A percentile compares a stretch with the other conserved stretches of the same genome.
These are phyloP conservation scores for Lepisosteus oculatus DNA, from an alignment of 2,113 vertebrate genomes.

Conservation along the genomic window DNA sequence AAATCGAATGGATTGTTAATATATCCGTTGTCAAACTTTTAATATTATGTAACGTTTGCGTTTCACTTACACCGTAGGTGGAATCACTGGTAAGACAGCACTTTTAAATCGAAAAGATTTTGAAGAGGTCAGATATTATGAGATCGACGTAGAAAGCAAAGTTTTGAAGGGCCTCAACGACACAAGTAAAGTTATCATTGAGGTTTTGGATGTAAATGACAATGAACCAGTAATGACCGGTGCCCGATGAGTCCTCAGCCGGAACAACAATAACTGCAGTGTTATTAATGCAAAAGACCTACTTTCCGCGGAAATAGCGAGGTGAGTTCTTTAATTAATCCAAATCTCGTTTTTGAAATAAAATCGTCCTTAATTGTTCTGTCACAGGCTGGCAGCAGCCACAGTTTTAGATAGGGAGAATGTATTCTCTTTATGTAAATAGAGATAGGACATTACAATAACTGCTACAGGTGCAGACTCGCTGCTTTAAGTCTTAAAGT, in stretches of 20 bases:
- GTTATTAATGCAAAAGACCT: slow-evolving; percentile 12
- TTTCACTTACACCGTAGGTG: too few relatives aligned
- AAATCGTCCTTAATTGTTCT: slow-evolving; percentile 1
- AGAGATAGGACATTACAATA: slow-evolving; percentile 4
- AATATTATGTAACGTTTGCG: too few relatives aligned
- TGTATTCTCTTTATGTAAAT: not conserved
- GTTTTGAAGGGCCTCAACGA: too few relatives aligned
- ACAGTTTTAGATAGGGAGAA: slow-evolving; percentile 11
- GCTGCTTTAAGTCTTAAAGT: not conserved
- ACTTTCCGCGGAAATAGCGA: slow-evolving; percentile 9
- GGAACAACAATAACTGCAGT: slow-evolving; percentile 12
- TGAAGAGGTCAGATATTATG: not conserved
- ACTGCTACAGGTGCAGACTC: slow-evolving; percentile 1
- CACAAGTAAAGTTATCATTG: too few relatives aligned
- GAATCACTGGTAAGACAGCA: too few relatives aligned
- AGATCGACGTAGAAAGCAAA: too few relatives aligned
- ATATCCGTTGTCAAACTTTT: too few relatives aligned
- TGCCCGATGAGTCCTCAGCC: not conserved
- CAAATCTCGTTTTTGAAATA: not conserved
- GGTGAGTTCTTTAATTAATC: slow-evolving; percentile 1
- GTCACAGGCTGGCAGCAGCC: not conserved
- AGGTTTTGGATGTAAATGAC: not conserved
- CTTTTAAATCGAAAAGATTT: too few relatives aligned
- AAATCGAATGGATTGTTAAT: too few relatives aligned
- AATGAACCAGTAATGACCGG: not conserved